These are phyloP conservation scores for Thymallus thymallus DNA, from an alignment of 2,113 vertebrate species.

Conservation along the genomic window DNA sequence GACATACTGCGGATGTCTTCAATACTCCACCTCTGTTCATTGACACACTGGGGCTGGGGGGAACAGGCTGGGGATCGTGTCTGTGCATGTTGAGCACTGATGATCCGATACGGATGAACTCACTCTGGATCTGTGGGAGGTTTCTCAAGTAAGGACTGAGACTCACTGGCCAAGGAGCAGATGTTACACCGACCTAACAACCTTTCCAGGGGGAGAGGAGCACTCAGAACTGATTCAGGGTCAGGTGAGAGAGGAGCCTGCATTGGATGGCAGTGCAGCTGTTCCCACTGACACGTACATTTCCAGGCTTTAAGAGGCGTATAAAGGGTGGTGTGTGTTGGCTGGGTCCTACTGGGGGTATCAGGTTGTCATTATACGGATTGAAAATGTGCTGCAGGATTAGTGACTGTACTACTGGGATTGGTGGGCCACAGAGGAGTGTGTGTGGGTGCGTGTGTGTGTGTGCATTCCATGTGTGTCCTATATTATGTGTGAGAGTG, in stretches of 20 bases:
- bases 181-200: neutral
- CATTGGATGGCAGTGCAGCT: slow-evolving; percentile 36
- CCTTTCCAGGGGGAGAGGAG: slow-evolving; percentile 30
- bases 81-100: slow-evolving; percentile 27
- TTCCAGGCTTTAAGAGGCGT: slow-evolving; percentile 23
- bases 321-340: slow-evolving; percentile 31
- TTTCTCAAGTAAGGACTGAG: slow-evolving; percentile 42
- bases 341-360: slow-evolving; percentile 41
- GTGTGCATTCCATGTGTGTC: neutral
- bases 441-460: slow-evolving; percentile 15
- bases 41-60: slow-evolving; percentile 37
- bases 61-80: slow-evolving; percentile 23
- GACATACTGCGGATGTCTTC: slow-evolving; percentile 62
- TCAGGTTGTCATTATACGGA: slow-evolving; percentile 57
- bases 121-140: slow-evolving; percentile 9
- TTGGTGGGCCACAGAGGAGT: slow-evolving; percentile 28
- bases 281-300: slow-evolving; percentile 30
- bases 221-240: slow-evolving; percentile 66
- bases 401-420: slow-evolving; percentile 52
- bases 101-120: slow-evolving; percentile 39
- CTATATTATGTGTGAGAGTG: slow-evolving; percentile 3
- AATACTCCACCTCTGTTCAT: slow-evolving; percentile 58
- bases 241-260: slow-evolving; percentile 59
- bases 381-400: slow-evolving; percentile 57
- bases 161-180: slow-evolving; percentile 21